Percentiles rank a stretch among this genome's conserved stretches.
Evolutionary conservation across 2,113 vertebrate species (phyloP).

Genomic region (Butorides virescens): DNA sequence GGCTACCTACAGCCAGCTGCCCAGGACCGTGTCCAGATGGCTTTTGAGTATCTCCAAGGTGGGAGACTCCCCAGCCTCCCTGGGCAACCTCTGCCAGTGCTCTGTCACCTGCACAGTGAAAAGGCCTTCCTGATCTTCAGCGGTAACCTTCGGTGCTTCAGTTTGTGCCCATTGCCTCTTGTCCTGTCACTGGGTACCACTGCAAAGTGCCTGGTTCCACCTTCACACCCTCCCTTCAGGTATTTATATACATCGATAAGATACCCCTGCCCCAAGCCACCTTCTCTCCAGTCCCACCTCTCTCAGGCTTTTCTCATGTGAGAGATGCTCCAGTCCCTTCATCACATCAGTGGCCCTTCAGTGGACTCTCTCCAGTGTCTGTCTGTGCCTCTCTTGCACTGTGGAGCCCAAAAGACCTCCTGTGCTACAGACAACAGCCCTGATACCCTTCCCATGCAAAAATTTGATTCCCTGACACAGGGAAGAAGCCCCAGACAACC

Average conservation of each 20-base stretch:
- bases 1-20: too few relatives aligned
- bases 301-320: neutral
- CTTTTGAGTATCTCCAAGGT: neutral
- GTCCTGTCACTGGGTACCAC: neutral
- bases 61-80: neutral
- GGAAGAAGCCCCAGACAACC: neutral
- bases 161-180: neutral
- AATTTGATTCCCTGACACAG: neutral
- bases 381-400: neutral
- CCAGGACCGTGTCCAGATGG: neutral
- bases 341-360: neutral
- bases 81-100: neutral
- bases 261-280: fast-evolving
- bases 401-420: neutral
- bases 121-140: neutral
- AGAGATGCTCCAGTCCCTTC: neutral
- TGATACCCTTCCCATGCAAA: neutral
- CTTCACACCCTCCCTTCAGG: neutral
- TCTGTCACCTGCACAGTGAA: neutral
- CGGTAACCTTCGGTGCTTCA: neutral
- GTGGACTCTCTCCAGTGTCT: neutral
- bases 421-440: neutral
- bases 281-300: neutral
- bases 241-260: neutral
- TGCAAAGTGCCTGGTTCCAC: neutral